Conservation (phyloP, 23 tunicate species). For the Phallusia fumigata region DNA sequence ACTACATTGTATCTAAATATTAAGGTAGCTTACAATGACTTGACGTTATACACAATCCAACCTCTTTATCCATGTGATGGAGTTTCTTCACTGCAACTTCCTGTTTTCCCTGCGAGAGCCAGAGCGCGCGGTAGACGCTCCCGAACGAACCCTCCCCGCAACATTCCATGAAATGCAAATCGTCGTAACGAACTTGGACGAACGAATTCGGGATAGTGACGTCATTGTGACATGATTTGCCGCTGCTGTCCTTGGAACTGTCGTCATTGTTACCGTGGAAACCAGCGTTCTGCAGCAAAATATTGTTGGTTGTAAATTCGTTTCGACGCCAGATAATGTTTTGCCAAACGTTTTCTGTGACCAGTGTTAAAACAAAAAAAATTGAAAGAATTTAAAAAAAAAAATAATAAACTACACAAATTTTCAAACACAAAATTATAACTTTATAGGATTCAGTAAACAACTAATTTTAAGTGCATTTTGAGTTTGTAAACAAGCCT, state of each 20-base stretch:
- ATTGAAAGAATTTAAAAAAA: too few relatives aligned
- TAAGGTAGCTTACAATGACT: too few relatives aligned
- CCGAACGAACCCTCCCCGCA: slow-evolving; percentile 91
- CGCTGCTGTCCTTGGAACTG: slow-evolving; percentile 7
- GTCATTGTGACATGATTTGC: background rate
- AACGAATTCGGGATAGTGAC: slow-evolving; percentile 43
- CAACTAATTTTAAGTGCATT: too few relatives aligned
- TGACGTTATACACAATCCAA: background rate
- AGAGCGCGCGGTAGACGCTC: slow-evolving; percentile 68
- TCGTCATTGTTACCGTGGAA: background rate
- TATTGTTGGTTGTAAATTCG: too few relatives aligned
- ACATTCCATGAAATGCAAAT: slow-evolving; percentile 62
- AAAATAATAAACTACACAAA: too few relatives aligned
- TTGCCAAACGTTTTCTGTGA: too few relatives aligned
- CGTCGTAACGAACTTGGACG: slow-evolving; percentile 45
- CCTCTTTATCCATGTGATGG: slow-evolving; percentile 79
- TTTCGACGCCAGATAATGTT: too few relatives aligned
- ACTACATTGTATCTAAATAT: too few relatives aligned
- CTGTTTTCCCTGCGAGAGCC: slow-evolving; percentile 59
- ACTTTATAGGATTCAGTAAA: too few relatives aligned
- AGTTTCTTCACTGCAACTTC: slow-evolving; percentile 86
- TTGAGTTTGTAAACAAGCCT: too few relatives aligned
- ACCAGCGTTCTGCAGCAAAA: background rate
- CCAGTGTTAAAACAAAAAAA: too few relatives aligned
- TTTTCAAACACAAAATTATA: too few relatives aligned